Evolutionary conservation across 2,113 vertebrate species (phyloP).

Genomic region (Menidia beryllina): DNA sequence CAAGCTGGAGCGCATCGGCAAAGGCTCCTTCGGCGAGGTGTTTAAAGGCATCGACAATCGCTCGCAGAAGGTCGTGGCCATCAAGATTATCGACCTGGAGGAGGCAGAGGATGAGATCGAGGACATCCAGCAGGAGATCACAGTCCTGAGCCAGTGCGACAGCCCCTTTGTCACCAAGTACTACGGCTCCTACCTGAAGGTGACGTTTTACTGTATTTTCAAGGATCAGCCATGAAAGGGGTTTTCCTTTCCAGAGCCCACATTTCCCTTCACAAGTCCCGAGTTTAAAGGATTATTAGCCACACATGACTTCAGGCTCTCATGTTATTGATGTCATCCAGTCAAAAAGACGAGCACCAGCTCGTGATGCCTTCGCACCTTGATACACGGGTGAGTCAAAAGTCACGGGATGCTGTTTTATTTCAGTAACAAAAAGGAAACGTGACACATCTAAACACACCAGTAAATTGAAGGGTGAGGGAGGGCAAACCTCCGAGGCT

Average conservation of each 20-base stretch:
- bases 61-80: slow-evolving; percentile 98
- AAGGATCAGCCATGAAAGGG: slow-evolving; percentile 5
- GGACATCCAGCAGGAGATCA: slow-evolving; percentile 99
- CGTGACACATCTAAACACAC: no score
- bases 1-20: slow-evolving; percentile 97
- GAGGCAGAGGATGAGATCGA: slow-evolving; percentile 99
- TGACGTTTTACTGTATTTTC: slow-evolving; percentile 64
- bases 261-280: slow-evolving; percentile 45
- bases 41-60: slow-evolving; percentile 99
- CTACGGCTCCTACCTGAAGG: slow-evolving; percentile 98
- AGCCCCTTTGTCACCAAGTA: slow-evolving; percentile 98
- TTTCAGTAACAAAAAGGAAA: no score
- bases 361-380: neutral
- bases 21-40: slow-evolving; percentile 97
- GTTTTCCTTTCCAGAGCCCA: slow-evolving; percentile 25
- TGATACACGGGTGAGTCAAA: no score
- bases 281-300: slow-evolving; percentile 61
- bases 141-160: slow-evolving; percentile 98
- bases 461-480: no score
- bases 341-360: neutral
- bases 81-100: slow-evolving; percentile 98
- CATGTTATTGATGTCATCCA: slow-evolving; percentile 23
- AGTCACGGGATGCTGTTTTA: no score
- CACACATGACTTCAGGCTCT: slow-evolving; percentile 29
- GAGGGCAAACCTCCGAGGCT: no score